Evolutionary conservation across 2,888 invertebrate genomes (phyloP), one percentile per base, ranked within the genome.

Genomic region (Dastarcus helophoroides): DNA sequence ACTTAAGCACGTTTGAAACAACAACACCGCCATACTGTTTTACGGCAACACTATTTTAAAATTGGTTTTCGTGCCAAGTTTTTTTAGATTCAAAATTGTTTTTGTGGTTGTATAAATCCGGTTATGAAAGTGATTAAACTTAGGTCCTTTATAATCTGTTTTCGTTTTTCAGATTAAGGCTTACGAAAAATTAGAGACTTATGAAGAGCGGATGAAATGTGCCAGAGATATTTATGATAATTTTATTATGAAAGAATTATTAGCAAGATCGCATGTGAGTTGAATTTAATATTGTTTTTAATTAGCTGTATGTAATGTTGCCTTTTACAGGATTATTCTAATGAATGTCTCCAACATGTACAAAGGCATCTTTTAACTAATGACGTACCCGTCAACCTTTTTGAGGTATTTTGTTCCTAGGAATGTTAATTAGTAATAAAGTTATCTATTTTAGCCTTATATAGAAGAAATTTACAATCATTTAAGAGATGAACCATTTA

Each of bases 231-330:
- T 98, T 57, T 98, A 98, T 69, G 98, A 98, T 69, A 94, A 93
- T 72, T 98, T 91, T 73, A 97, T 98, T 61, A 98, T 98, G 98
- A 94, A 94, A 65, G 98, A 99, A 73, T 76, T 99, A 63, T 74
- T 98, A 63, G 88, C 97, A 47, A 91, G 94, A 69, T 83, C 95
- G 53, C 95, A 98, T 72, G 97, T 97, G 73, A 85, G 86, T 78
- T n/a, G n/a, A n/a, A n/a, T n/a, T n/a, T n/a, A n/a, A 19, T 19
- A n/a, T 19, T 19, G n/a, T 7, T 19, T 19, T 19, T 19, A 19
- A n/a, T n/a, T n/a, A n/a, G n/a, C n/a, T n/a, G n/a, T n/a, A n/a
- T n/a, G n/a, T n/a, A n/a, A n/a, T n/a, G n/a, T n/a, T n/a, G n/a
- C n/a, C n/a, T 12, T 58, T 76, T 76, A 32, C 71, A 98, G 97